phyloP scores from a whole-genome alignment of 2,888 invertebrate genomes.

The Polyommatus iphigenia region DNA sequence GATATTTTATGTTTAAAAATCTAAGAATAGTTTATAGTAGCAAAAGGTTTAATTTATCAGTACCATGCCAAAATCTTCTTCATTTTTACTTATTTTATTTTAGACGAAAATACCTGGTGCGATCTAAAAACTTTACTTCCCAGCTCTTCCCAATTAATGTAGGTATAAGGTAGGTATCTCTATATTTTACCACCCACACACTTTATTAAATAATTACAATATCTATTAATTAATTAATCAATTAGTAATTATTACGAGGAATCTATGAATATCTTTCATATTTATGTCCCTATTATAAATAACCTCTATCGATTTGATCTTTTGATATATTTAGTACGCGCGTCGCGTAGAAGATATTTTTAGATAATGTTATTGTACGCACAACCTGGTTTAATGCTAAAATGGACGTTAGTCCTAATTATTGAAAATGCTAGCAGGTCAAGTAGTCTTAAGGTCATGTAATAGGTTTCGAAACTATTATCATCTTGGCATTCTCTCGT shows the following conservation, averaged over 20 bases:
- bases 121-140: too few relatives aligned
- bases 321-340: conserved; percentile 9
- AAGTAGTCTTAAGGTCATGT: neutral
- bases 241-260: neutral
- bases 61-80: too few relatives aligned
- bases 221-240: neutral
- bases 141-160: too few relatives aligned
- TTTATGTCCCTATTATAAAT: neutral
- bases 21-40: too few relatives aligned
- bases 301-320: neutral
- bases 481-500: neutral
- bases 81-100: too few relatives aligned
- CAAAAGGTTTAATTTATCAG: too few relatives aligned
- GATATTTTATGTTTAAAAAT: too few relatives aligned
- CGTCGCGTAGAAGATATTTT: conserved; percentile 36
- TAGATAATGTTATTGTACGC: conserved; percentile 39
- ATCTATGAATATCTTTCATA: neutral
- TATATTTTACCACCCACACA: too few relatives aligned
- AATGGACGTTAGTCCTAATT: neutral
- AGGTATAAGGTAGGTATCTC: too few relatives aligned
- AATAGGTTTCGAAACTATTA: neutral
- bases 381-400: conserved; percentile 28
- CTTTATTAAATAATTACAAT: too few relatives aligned
- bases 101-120: too few relatives aligned
- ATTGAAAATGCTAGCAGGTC: conserved; percentile 24